Evolutionary conservation across 1,140 invertebrate genomes (phyloP), one percentile per base, ranked within the genome.

Genomic region (Ceratina australensis): DNA sequence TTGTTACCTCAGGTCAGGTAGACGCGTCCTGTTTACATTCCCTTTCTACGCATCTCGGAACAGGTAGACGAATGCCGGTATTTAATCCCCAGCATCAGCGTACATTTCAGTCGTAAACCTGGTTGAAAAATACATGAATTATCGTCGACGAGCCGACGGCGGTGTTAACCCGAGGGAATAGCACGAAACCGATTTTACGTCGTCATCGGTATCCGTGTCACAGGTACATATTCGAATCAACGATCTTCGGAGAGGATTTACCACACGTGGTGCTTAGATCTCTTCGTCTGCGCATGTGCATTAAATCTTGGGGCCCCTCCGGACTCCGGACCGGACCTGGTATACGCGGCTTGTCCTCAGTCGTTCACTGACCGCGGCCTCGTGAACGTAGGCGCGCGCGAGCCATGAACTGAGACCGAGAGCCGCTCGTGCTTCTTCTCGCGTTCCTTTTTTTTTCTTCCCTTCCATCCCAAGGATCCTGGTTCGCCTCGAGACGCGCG

Each of bases 321-420:
- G 72, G 57, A 54, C 52, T 16, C 52, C n/a, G 16, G 16, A 54
- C 47, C 65, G 73, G 59, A n/a, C 33, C 33, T 20, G 54, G 67
- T 59, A 24, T n/a, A 54, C 26, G 68, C 57, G 26, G 13, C 33
- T 8, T 18, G 13, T n/a, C 79, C 84, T 68, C 83, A 91, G 89
- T 91, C 87, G 89, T 88, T 86, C 87, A 86, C 84, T 89, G 90
- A 89, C 87, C 89, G 90, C 89, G 89, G 90, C 88, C 89, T 89
- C 83, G 87, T 88, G 16, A 77, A 86, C 71, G 77, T 87, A 78
- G 82, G 82, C 28, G 50, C 67, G 78, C 80, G 85, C 74, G 82
- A 87, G 82, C 82, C 82, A 90, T 89, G 87, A 86, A 88, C 78
- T 87, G 79, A 88, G 69, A 67, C 28, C 26, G 52, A 84, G 72